Conservation (phyloP, 2,113 vertebrate genomes). For the Lontra canadensis region DNA sequence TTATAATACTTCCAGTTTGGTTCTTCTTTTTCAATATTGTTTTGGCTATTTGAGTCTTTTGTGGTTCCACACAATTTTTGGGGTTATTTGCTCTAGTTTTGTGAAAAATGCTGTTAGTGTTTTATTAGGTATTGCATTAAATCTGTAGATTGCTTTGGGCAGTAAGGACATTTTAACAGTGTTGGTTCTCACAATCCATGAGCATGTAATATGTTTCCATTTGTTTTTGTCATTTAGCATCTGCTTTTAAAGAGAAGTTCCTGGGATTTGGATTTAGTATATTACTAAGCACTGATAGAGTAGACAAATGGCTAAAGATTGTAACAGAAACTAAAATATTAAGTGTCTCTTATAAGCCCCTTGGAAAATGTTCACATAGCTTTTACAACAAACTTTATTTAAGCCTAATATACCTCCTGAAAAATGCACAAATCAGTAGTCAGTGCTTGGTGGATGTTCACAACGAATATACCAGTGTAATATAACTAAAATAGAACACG, state of each 20-base stretch:
- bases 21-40: neutral
- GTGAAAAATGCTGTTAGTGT: neutral
- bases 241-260: neutral
- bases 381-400: neutral
- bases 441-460: neutral
- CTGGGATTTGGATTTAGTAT: neutral
- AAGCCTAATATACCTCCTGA: neutral
- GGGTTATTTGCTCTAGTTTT: neutral
- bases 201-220: neutral
- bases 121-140: neutral
- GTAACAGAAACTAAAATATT: conserved; percentile 29
- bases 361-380: neutral
- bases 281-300: neutral
- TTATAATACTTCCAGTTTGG: neutral
- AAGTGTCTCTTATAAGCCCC: neutral
- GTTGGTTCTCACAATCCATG: neutral
- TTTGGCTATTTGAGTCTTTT: neutral
- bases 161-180: neutral
- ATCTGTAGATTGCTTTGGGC: neutral
- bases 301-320: neutral
- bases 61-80: neutral
- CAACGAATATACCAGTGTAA: neutral
- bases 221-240: neutral
- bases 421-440: neutral
- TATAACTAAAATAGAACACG: neutral